phyloP scores from a whole-genome alignment of 2,888 invertebrate species.

The Leptinotarsa rubiginosa region DNA sequence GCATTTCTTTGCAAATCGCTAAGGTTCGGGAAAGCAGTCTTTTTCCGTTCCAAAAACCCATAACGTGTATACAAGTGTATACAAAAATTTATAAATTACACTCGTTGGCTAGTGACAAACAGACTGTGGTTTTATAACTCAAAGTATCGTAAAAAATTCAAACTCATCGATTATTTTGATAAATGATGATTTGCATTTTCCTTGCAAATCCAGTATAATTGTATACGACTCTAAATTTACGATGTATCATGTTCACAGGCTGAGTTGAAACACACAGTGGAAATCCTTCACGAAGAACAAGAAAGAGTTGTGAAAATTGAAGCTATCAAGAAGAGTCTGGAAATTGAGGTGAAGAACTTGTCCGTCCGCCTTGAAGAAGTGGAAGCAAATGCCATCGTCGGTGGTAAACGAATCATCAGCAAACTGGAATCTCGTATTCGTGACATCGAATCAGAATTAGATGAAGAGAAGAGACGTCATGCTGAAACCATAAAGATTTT shows the following conservation, averaged over 20 bases:
- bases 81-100: too few relatives aligned
- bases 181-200: too few relatives aligned
- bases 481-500: constrained; percentile 97
- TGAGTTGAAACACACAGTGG: constrained; percentile 94
- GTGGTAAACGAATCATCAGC: constrained; percentile 96
- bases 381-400: constrained; percentile 96
- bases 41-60: too few relatives aligned
- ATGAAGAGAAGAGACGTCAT: constrained; percentile 97
- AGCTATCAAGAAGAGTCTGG: constrained; percentile 96
- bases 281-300: constrained; percentile 94
- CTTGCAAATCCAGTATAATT: too few relatives aligned
- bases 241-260: constrained; percentile 67
- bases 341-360: constrained; percentile 96
- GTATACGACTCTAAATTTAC: too few relatives aligned
- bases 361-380: constrained; percentile 95
- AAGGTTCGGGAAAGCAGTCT: too few relatives aligned
- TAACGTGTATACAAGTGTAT: too few relatives aligned
- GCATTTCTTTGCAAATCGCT: too few relatives aligned
- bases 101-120: too few relatives aligned
- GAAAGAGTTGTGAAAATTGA: constrained; percentile 97
- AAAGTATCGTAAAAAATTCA: too few relatives aligned
- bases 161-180: too few relatives aligned
- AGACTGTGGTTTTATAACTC: too few relatives aligned
- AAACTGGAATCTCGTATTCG: constrained; percentile 96
- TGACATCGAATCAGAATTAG: constrained; percentile 93